Evolutionary conservation across 1,140 invertebrate genomes (phyloP), one percentile per base, ranked within the genome.

Genomic region (Drosophila biarmipes): DNA sequence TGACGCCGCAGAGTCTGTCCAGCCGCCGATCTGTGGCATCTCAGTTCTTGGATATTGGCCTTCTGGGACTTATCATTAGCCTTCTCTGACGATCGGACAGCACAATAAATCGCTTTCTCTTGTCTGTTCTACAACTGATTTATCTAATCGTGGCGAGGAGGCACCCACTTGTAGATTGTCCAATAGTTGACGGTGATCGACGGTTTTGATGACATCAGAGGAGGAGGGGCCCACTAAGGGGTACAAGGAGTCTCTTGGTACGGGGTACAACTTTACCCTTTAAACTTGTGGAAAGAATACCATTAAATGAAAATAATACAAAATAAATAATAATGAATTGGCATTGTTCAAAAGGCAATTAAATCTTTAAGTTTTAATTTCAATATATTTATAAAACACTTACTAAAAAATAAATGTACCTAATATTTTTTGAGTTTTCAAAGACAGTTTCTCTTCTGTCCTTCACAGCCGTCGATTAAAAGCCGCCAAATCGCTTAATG

Each of bases 91-190:
- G 5, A 27, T n/a, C 2, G 54, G 15, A 43, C 38, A 43, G 7
- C 15, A 24, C 42, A 49, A 66, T 66, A 66, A 66, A 66, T 66
- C 19, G 42, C 24, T 63, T 64, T 31, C 21, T 38, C 37, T 51
- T 64, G 42, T 40, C 59, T 66, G 4, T 51, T 64, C 34, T 31
- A 8, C 40, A 14, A 66, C 27, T 54, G 49, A 68, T 45, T 68
- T 69, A 69, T 69, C 66, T 69, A 69, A 69, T 69, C 66, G 34
- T 19, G 14, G 1, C 21, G 1, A 10, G 15, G 4, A 45, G 38
- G 29, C 24, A 43, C 19, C 19, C 45, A 66, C 35, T 52, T 42
- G 38, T 21, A 54, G 62, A 54, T 68, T 68, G 61, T 35, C 35
- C 40, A 29, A 64, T 17, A 11, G 38, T 48, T 40, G 43, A 43